These are phyloP conservation scores for Xerus inauris DNA, from an alignment of 2,113 vertebrate genomes.

Conservation along the genomic window DNA sequence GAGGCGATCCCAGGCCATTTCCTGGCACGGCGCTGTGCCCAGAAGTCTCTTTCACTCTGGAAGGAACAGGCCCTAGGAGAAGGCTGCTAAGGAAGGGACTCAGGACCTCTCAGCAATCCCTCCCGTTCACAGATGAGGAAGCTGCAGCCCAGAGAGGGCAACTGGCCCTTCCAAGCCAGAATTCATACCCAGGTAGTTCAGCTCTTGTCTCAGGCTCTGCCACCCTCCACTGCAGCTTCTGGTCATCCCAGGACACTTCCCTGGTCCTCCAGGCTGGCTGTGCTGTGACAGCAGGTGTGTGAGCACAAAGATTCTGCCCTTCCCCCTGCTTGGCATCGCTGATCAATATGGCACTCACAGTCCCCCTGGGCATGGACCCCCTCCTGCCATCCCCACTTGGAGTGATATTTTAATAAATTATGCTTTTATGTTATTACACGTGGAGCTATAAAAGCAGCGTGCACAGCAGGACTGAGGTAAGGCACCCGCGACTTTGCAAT, in stretches of 20 bases:
- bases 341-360: slow-evolving; percentile 9
- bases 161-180: neutral
- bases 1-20: slow-evolving; percentile 79
- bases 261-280: neutral
- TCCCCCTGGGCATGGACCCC: slow-evolving; percentile 30
- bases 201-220: neutral
- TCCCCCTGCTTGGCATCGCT: slow-evolving; percentile 24
- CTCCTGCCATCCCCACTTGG: slow-evolving; percentile 74
- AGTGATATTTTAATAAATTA: slow-evolving; percentile 83
- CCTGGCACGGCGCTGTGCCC: slow-evolving; percentile 76
- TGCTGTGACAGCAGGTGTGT: neutral
- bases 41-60: slow-evolving; percentile 55
- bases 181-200: neutral
- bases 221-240: fast-evolving
- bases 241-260: neutral
- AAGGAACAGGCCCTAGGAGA: neutral
- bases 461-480: slow-evolving; percentile 76
- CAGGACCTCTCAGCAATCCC: neutral
- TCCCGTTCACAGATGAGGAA: neutral
- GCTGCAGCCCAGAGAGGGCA: slow-evolving; percentile 35
- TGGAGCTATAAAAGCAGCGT: slow-evolving; percentile 80
- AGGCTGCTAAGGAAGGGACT: neutral
- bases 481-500: slow-evolving; percentile 79
- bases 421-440: slow-evolving; percentile 84
- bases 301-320: fast-evolving